These are phyloP conservation scores for Varanus komodoensis DNA, from an alignment of 2,113 vertebrate species.

Conservation along the genomic window DNA sequence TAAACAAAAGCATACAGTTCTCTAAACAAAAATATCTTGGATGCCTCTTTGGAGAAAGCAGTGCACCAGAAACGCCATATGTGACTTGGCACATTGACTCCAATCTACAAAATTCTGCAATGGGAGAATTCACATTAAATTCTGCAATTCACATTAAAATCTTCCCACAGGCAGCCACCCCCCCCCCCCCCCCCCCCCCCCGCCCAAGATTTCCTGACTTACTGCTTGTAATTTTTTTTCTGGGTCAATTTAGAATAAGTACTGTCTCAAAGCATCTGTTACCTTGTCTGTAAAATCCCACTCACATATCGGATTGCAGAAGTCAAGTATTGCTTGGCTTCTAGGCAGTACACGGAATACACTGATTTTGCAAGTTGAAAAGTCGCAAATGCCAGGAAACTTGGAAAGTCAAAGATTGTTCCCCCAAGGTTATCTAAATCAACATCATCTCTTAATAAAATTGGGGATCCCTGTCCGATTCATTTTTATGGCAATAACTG, in stretches of 20 bases:
- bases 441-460: background rate
- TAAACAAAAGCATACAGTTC: background rate
- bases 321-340: background rate
- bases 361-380: background rate
- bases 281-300: background rate
- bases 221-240: background rate
- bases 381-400: background rate
- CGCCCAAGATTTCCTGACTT: background rate
- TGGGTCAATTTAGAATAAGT: background rate
- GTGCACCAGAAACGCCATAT: background rate
- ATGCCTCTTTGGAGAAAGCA: background rate
- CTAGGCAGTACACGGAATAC: background rate
- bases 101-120: background rate
- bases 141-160: background rate
- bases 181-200: too few species aligned
- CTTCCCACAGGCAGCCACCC: background rate
- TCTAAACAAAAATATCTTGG: background rate
- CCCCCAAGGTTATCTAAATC: background rate
- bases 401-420: background rate
- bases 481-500: background rate
- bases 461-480: too few species aligned
- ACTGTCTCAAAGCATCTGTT: background rate
- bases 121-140: background rate
- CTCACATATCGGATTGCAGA: background rate
- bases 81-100: background rate